Base-by-base conservation (phyloP, 2,888 invertebrate genomes). In the Tetropium fuscum region DNA sequence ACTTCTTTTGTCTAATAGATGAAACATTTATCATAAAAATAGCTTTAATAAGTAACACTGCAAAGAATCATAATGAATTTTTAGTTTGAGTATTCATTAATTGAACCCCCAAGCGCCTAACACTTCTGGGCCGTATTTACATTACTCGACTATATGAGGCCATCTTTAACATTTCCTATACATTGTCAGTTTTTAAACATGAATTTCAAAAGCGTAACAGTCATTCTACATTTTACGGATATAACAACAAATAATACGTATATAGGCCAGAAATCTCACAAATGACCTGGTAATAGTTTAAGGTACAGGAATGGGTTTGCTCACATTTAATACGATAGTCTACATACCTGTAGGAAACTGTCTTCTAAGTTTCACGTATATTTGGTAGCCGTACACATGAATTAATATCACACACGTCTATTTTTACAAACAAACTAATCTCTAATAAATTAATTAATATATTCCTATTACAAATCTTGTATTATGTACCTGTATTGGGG, bases 1-100 rank as follows among this genome's bases (percentile, higher is more conserved):
- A 70, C 68, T 62, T 60, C 58, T 61, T 71, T 63, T 54, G n/a
- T 61, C 51, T 63, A 68, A 62, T 58, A 68, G 62, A 66, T 63
- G 51, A 69, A 68, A 73, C 70, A 71, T 68, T 69, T 70, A 69
- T 68, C 63, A 68, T 72, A 66, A 72, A 72, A 71, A 69, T 64
- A 71, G 69, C 71, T 63, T 66, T 62, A 68, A 65, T 71, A 64
- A 70, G 63, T 64, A 66, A 69, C 71, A 72, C 64, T 66, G 68
- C 69, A 68, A 58, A 48, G 63, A 43, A 55, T 56, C 60, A 51
- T 60, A 30, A 60, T 58, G 40, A 53, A 61, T 53, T 62, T 44
- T 15, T 58, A 68, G 62, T 62, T n/a, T 67, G 68, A 68, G 66
- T 69, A 68, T 64, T 63, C 48, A 51, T 38, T 62, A 63, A 63